phyloP scores from a whole-genome alignment of 1,140 invertebrate genomes.

The Drosophila subobscura region DNA sequence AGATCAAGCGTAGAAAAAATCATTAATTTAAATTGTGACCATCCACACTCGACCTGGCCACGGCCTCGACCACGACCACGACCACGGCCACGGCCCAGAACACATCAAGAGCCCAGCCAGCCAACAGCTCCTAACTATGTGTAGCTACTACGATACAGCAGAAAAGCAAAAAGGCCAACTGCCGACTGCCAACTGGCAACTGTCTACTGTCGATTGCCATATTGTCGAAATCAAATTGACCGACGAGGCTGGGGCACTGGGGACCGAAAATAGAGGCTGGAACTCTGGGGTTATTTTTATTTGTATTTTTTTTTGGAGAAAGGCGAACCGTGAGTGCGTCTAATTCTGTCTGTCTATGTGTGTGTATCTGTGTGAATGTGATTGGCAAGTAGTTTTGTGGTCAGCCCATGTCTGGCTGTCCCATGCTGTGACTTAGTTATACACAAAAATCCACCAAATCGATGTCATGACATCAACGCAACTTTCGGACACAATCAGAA shows the following conservation, averaged over 20 bases:
- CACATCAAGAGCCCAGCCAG: slow-evolving; percentile 20
- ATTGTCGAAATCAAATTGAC: slow-evolving; percentile 64
- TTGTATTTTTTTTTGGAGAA: slow-evolving; percentile 25
- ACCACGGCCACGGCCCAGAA: slow-evolving; percentile 46
- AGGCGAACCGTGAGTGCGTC: slow-evolving; percentile 43
- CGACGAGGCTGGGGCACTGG: slow-evolving; percentile 28
- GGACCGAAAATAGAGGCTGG: slow-evolving; percentile 9
- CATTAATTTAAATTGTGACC: slow-evolving; percentile 82
- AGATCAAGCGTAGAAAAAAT: slow-evolving; percentile 82
- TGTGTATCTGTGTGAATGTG: slow-evolving; percentile 34
- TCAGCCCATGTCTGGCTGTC: slow-evolving; percentile 15
- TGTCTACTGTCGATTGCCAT: slow-evolving; percentile 54
- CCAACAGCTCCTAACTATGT: slow-evolving; percentile 5
- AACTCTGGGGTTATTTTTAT: slow-evolving; percentile 1
- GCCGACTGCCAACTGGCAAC: slow-evolving; percentile 46
- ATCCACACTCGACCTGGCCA: slow-evolving; percentile 62
- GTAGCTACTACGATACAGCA: not conserved
- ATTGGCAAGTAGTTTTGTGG: slow-evolving; percentile 27
- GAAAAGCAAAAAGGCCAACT: slow-evolving; percentile 49
- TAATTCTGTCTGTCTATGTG: not conserved
- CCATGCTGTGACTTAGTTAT: slow-evolving; percentile 55
- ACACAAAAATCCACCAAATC: slow-evolving; percentile 55
- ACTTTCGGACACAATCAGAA: not conserved
- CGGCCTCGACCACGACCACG: slow-evolving; percentile 29
- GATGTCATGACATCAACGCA: slow-evolving; percentile 53